Conservation (phyloP, 92 coral and sea anemone genomes). For the Paragorgia papillata region DNA sequence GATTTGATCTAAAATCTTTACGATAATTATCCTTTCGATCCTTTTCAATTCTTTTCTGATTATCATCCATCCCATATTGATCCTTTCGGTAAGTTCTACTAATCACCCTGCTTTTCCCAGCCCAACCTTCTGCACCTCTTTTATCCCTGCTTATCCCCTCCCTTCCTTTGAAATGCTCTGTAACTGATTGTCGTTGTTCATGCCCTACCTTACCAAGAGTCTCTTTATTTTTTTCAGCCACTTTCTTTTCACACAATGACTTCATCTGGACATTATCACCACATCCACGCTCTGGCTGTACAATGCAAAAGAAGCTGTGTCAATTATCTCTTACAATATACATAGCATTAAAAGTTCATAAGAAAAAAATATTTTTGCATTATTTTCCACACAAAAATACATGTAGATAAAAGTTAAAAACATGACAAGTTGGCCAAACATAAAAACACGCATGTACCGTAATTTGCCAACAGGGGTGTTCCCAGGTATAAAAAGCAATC, state of each 20-base stretch:
- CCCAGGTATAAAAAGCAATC: too few relatives aligned
- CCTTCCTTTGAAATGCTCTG: background rate
- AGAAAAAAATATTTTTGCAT: too few relatives aligned
- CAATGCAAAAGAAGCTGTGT: too few relatives aligned
- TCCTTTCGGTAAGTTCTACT: background rate
- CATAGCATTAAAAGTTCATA: too few relatives aligned
- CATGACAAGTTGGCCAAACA: too few relatives aligned
- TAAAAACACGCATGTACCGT: too few relatives aligned
- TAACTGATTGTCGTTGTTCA: background rate
- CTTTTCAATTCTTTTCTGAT: background rate
- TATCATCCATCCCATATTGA: background rate
- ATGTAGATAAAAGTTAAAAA: too few relatives aligned
- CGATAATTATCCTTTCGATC: background rate
- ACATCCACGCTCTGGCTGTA: background rate
- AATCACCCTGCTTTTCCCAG: constrained; percentile 9
- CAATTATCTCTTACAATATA: too few relatives aligned
- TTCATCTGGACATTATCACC: background rate
- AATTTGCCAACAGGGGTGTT: too few relatives aligned
- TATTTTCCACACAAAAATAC: too few relatives aligned
- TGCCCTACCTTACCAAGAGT: background rate
- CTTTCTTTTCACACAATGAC: background rate
- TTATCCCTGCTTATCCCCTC: constrained; percentile 14
- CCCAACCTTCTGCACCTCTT: background rate
- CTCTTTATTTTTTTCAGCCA: background rate
- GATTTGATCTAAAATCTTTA: background rate